Conservation (phyloP, 2,113 vertebrate species). For the Indri indri region DNA sequence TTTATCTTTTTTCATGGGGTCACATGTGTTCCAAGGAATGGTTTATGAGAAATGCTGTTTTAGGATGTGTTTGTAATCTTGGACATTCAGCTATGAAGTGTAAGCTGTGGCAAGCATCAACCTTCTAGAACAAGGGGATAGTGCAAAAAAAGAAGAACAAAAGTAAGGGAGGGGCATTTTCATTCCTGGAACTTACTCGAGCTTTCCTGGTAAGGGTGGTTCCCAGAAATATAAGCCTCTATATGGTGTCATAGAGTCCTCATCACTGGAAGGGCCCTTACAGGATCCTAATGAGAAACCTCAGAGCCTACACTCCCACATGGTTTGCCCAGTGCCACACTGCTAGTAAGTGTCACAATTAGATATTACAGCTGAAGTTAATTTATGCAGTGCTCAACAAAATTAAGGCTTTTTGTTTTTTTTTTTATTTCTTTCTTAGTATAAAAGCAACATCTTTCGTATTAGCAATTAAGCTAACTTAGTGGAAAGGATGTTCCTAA, state of each 20-base stretch:
- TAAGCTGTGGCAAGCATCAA: neutral
- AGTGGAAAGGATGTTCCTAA: neutral
- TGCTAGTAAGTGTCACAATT: neutral
- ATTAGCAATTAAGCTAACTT: neutral
- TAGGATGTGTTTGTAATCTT: neutral
- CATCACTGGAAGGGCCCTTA: neutral
- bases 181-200: neutral
- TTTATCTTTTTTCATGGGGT: neutral
- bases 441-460: neutral
- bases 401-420: neutral
- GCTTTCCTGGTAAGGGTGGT: neutral
- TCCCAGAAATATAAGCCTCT: neutral
- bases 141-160: neutral
- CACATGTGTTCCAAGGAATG: neutral
- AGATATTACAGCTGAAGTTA: neutral
- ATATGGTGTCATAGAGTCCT: rapidly evolving
- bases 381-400: neutral
- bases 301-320: neutral
- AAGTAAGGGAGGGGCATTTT: neutral
- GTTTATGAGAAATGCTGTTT: neutral
- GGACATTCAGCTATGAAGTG: neutral
- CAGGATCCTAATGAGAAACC: neutral
- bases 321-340: neutral
- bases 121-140: neutral
- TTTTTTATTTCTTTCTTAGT: neutral